Evolutionary conservation across 2,888 invertebrate genomes (phyloP).

Genomic region (Ophioninae sp.): DNA sequence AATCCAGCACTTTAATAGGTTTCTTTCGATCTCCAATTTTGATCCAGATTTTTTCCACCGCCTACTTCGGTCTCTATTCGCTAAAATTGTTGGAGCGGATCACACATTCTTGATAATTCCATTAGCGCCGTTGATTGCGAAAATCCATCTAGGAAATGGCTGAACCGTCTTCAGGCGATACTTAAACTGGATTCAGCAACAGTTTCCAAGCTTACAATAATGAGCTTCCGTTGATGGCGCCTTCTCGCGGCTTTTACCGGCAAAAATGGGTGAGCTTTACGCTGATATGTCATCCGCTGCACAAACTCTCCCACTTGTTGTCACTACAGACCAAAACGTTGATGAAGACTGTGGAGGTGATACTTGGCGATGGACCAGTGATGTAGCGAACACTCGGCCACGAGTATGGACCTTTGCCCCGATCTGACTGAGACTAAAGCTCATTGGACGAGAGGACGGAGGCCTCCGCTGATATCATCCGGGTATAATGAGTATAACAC

Average conservation of each 20-base stretch:
- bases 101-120: not conserved
- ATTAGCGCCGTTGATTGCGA: not conserved
- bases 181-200: not conserved
- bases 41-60: not conserved
- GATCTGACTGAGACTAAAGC: constrained; percentile 69
- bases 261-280: not conserved
- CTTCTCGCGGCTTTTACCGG: not conserved
- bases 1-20: not conserved
- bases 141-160: not conserved
- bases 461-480: constrained; percentile 69
- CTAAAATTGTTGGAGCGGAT: not conserved
- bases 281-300: not conserved
- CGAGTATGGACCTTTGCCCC: constrained; percentile 76
- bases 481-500: constrained; percentile 69
- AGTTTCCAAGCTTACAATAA: not conserved
- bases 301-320: constrained; percentile 31
- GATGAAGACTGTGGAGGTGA: constrained; percentile 74
- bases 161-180: not conserved
- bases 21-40: not conserved
- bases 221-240: not conserved
- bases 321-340: constrained; percentile 63
- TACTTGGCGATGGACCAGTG: constrained; percentile 72
- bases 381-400: constrained; percentile 71
- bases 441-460: constrained; percentile 72
- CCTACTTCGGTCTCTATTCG: not conserved